Conservation (phyloP, 2,113 vertebrate genomes). For the Ursus arctos region DNA sequence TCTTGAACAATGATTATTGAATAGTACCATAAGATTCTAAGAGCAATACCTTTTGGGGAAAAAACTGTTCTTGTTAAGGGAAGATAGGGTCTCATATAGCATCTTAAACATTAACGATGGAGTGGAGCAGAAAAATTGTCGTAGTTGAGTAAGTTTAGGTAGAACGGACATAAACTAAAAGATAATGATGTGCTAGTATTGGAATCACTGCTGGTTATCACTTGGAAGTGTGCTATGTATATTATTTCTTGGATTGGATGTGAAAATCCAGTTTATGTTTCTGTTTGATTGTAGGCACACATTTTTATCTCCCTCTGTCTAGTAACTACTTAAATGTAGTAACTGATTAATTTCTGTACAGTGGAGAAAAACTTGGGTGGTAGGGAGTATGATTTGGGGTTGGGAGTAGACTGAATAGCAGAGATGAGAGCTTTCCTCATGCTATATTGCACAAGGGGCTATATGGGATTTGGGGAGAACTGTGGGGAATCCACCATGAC, state of each 20-base stretch:
- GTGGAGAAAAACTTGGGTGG: not conserved
- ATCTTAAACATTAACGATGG: not conserved
- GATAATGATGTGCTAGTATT: not conserved
- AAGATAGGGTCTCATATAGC: not conserved
- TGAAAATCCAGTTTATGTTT: not conserved
- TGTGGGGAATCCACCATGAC: not conserved
- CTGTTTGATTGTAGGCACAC: constrained; percentile 3
- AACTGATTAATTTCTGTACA: constrained; percentile 1
- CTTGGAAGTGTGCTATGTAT: not conserved
- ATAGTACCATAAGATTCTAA: constrained; percentile 4
- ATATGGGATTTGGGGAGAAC: not conserved
- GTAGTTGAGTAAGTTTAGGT: not conserved
- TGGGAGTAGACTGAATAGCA: not conserved
- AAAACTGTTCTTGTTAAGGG: constrained; percentile 23
- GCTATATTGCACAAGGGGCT: not conserved
- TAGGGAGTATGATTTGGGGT: not conserved
- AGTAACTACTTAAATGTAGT: not conserved
- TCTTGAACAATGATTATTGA: constrained; percentile 27
- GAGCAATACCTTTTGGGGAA: not conserved
- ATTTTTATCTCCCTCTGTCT: constrained; percentile 20
- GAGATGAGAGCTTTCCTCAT: not conserved
- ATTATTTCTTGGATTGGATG: not conserved
- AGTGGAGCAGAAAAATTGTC: not conserved
- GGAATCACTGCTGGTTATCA: not conserved
- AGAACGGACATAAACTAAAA: not conserved